Percentiles rank a stretch among this genome's conserved stretches.
Conservation (phyloP, 1,140 invertebrate genomes). For the Antheraea mylitta region DNA sequence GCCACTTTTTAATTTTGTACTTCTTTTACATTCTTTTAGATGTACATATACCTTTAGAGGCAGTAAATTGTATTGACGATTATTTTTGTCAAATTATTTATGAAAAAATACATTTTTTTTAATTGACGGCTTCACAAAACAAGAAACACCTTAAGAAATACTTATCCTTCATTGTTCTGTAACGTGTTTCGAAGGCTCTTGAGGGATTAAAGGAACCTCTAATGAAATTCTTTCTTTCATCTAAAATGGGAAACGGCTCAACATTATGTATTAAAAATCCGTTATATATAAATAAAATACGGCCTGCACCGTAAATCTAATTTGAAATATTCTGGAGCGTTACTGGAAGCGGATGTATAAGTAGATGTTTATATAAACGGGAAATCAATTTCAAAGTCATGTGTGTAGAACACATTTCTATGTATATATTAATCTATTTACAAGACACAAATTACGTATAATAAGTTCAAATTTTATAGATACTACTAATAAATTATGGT, state of each 20-base stretch:
- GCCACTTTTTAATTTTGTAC: too few species aligned
- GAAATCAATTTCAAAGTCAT: too few species aligned
- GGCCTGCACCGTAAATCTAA: too few species aligned
- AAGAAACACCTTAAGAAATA: background rate
- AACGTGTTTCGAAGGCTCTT: background rate
- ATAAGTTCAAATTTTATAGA: too few species aligned
- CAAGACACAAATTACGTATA: too few species aligned
- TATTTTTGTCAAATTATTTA: background rate
- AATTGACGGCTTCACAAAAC: background rate
- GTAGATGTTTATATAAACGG: too few species aligned
- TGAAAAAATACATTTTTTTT: background rate
- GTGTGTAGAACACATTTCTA: too few species aligned
- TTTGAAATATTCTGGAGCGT: too few species aligned
- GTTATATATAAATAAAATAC: background rate
- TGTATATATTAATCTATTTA: too few species aligned
- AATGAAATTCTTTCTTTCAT: conserved; percentile 11
- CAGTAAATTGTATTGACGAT: background rate
- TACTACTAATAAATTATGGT: too few species aligned
- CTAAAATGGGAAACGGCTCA: background rate
- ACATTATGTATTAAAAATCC: background rate
- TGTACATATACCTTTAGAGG: background rate
- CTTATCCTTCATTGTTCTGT: conserved; percentile 2
- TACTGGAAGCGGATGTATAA: too few species aligned
- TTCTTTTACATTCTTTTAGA: too few species aligned
- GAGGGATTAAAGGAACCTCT: conserved; percentile 6